Base-by-base conservation (phyloP, 2,113 vertebrate species). In the Pterocles orientalis region DNA sequence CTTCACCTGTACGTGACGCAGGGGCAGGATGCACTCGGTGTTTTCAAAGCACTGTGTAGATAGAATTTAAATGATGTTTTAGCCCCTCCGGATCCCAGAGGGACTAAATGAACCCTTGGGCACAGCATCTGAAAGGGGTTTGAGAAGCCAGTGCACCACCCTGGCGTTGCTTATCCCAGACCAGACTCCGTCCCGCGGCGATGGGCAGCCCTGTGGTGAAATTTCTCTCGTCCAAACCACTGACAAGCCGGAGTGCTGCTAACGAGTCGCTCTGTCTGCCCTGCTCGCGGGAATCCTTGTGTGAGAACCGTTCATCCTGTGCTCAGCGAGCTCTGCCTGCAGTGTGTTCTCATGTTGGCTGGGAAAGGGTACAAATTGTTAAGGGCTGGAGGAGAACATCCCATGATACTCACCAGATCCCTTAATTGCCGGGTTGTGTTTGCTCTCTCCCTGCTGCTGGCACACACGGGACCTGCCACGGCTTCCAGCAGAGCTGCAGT, bases 121-220 rank as follows among this genome's bases (percentile, higher is more conserved):
- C 19, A 3, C 16, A 9, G 50, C 12, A 2, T 7, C 36, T 3
- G 62, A 8, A 13, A 13, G 16, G 56, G 2, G 16, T 21, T 26
- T 45, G 84, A 15, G 41, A 26, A 6, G 4, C 3, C 34, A 3
- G 45, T 2, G 33, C 45, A 4, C 1, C 9, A 5, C 23, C 33
- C 61, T 53, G 47, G 36, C 5, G n/a, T 41, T n/a, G 12, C 51
- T 64, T 62, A 14, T 50, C n/a, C 53, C 34, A 56, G 16, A 13
- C 12, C 57, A 56, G 25, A 7, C 23, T 34, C 43, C 0, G 0
- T 39, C 36, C 57, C 17, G 0, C 6, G 21, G 16, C 21, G 11
- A 0, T n/a, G 13, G 14, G 25, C 34, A 62, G 36, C 76, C 29
- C 36, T 12, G 8, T 47, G 69, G 45, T 68, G 29, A 4, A 47